Conservation (phyloP, 2,113 vertebrate species). For the Cricetomys ansorgei region DNA sequence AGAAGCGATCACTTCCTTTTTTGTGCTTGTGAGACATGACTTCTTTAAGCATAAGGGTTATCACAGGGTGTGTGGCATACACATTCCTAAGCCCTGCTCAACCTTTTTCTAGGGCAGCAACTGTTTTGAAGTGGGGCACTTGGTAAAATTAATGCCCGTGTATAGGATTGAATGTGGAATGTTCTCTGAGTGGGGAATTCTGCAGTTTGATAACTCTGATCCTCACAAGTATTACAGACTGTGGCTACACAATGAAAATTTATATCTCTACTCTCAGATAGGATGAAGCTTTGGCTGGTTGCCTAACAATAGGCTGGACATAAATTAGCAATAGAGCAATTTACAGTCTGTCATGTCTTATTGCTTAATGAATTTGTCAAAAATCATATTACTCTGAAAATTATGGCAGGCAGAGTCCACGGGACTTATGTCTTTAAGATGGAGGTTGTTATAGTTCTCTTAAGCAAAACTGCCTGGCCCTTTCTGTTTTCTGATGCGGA, state of each 20-base stretch:
- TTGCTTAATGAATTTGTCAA: slow-evolving; percentile 84
- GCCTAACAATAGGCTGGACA: slow-evolving; percentile 77
- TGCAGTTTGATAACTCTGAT: slow-evolving; percentile 44
- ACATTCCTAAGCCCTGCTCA: background rate
- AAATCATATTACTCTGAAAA: slow-evolving; percentile 82
- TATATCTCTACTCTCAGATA: slow-evolving; percentile 76
- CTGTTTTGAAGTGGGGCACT: background rate
- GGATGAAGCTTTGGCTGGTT: slow-evolving; percentile 70
- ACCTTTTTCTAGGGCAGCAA: background rate
- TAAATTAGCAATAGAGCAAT: slow-evolving; percentile 79
- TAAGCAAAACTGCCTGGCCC: slow-evolving; percentile 44
- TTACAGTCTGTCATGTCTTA: slow-evolving; percentile 81
- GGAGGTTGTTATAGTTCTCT: slow-evolving; percentile 27
- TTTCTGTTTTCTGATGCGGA: slow-evolving; percentile 51
- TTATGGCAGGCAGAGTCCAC: slow-evolving; percentile 70
- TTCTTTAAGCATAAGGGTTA: background rate
- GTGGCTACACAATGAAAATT: slow-evolving; percentile 63
- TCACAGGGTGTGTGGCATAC: background rate
- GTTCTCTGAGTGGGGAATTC: background rate
- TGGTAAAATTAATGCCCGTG: background rate
- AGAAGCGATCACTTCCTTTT: background rate
- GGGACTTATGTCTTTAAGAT: slow-evolving; percentile 69
- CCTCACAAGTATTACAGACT: slow-evolving; percentile 44
- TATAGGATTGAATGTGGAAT: background rate
- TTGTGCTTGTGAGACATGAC: background rate